Evolutionary conservation across 2,888 invertebrate genomes (phyloP).

Genomic region (Augochlorella aurata): DNA sequence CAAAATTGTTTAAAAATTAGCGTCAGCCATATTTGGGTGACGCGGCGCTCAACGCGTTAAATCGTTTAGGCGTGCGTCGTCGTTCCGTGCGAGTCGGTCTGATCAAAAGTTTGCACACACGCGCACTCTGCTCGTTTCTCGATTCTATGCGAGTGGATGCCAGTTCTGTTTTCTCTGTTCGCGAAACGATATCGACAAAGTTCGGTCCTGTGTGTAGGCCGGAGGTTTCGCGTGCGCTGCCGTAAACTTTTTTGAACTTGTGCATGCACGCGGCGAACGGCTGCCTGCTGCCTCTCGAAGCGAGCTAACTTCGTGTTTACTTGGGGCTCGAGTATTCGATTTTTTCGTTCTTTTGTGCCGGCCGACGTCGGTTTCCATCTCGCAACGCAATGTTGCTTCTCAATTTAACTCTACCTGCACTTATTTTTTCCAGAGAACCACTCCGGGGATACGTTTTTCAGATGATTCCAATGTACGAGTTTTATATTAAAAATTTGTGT

Average conservation of each 20-base stretch:
- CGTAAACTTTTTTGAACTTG: constrained; percentile 40
- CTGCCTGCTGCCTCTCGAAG: constrained; percentile 15
- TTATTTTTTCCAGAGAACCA: not conserved
- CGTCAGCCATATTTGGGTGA: no score
- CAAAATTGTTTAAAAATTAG: no score
- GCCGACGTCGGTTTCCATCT: not conserved
- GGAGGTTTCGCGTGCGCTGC: not conserved
- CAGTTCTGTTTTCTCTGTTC: constrained; percentile 25
- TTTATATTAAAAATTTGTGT: not conserved
- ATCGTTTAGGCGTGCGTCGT: not conserved
- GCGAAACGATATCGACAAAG: constrained; percentile 31
- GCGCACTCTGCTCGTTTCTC: not conserved
- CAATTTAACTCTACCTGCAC: not conserved
- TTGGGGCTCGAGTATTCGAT: constrained; percentile 3
- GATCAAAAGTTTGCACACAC: constrained; percentile 24
- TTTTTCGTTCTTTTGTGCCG: not conserved
- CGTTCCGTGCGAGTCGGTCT: not conserved
- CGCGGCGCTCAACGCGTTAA: no score
- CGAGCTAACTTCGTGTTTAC: constrained; percentile 35
- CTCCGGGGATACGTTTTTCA: not conserved
- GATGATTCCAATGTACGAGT: not conserved
- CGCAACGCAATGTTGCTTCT: constrained; percentile 5
- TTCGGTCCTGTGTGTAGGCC: constrained; percentile 20
- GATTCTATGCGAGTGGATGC: constrained; percentile 12
- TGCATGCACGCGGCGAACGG: constrained; percentile 1